These are phyloP conservation scores for Brachyistius frenatus DNA, from an alignment of 2,113 vertebrate species.

Conservation along the genomic window DNA sequence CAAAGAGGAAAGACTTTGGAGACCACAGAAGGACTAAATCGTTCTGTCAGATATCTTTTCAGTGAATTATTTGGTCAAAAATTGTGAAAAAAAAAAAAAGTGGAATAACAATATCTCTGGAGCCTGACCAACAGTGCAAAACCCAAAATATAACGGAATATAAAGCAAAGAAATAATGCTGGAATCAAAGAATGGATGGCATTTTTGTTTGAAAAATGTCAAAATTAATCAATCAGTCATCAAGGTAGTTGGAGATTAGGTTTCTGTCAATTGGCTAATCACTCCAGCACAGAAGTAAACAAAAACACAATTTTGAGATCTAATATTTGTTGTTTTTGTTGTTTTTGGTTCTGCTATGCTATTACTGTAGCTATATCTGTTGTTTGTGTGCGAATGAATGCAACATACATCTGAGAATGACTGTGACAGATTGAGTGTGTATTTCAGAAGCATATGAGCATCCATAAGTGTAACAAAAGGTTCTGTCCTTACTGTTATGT, in stretches of 20 bases:
- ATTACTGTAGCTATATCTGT: slow-evolving; percentile 9
- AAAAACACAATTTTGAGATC: not conserved
- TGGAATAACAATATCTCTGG: not conserved
- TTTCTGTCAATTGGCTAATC: not conserved
- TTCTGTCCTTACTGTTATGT: slow-evolving; percentile 23
- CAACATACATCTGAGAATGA: not conserved
- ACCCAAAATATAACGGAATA: too few species aligned
- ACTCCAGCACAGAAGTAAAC: not conserved
- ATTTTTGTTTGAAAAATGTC: slow-evolving; percentile 1
- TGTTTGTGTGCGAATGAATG: slow-evolving; percentile 1
- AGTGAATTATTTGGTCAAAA: not conserved
- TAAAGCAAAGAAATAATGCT: slow-evolving; percentile 1
- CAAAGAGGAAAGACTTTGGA: not conserved
- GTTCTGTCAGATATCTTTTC: not conserved
- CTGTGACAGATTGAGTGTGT: not conserved
- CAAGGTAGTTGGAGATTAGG: not conserved
- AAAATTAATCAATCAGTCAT: not conserved
- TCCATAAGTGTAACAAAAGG: slow-evolving; percentile 7
- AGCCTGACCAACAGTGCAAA: not conserved
- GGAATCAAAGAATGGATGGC: not conserved
- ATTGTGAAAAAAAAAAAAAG: not conserved
- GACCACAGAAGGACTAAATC: not conserved
- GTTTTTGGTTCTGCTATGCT: slow-evolving; percentile 22
- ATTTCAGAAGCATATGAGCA: not conserved
- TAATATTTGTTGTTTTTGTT: slow-evolving; percentile 13